A percentile compares a stretch with the other conserved stretches of the same genome.
These are phyloP conservation scores for Orestias chungarensis DNA, from an alignment of 2,797 vertebrate genomes.

Conservation along the genomic window DNA sequence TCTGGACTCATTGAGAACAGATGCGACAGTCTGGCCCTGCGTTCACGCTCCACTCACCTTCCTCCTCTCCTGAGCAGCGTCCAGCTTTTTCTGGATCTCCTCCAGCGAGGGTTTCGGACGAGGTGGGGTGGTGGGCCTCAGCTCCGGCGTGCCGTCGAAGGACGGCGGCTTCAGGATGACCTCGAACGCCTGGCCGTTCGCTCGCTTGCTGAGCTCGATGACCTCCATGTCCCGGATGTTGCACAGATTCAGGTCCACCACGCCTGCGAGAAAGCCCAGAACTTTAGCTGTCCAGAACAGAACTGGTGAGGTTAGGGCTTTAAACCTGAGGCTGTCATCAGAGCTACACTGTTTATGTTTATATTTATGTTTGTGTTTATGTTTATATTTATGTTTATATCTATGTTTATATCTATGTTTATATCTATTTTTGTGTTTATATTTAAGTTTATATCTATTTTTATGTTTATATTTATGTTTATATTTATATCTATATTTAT, in stretches of 20 bases:
- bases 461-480: no score
- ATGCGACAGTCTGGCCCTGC: no score
- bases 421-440: no score
- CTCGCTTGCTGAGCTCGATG: conserved; percentile 92
- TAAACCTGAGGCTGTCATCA: no score
- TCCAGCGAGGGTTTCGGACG: conserved; percentile 89
- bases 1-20: no score
- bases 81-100: conserved; percentile 94
- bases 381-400: no score
- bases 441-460: no score
- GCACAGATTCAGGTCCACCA: conserved; percentile 93
- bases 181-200: conserved; percentile 94
- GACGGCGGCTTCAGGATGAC: conserved; percentile 95
- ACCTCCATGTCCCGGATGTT: conserved; percentile 97
- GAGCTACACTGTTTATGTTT: no score
- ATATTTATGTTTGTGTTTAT: no score
- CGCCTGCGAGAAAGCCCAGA: conserved; percentile 69
- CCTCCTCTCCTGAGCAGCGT: conserved; percentile 89
- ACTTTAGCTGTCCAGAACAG: neutral
- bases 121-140: conserved; percentile 88
- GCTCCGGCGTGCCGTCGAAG: conserved; percentile 89
- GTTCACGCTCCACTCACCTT: conserved; percentile 70
- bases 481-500: no score
- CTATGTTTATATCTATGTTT: no score
- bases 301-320: no score